Base-by-base conservation (phyloP, 2,888 invertebrate genomes). In the Meghimatium bilineatum region DNA sequence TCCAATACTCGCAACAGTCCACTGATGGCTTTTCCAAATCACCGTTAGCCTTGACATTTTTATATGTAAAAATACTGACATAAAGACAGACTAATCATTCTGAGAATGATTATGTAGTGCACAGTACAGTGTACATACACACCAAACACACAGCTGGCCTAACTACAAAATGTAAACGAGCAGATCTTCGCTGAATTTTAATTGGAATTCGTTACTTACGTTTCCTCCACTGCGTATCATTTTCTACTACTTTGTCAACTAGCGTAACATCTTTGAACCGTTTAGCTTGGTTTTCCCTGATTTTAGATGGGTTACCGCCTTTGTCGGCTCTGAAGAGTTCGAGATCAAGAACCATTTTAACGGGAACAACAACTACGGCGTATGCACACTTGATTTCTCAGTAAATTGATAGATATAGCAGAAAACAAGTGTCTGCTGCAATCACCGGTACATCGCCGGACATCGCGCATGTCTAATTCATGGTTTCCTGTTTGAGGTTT, bases 271-370 rank as follows among this genome's bases (percentile, higher is more conserved):
- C 98, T 95, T 98, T 98, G 93, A 96, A 99, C 63, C 99, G 95
- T 92, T 97, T 97, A 78, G 95, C 96, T 93, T 99, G 99, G 93
- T 98, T 99, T 91, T 98, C 96, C 20, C 97, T 96, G 85, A 99
- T 96, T 93, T 96, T 96, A 76, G 97, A 96, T 5, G 98, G 97
- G 94, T 98, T 96, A 80, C 97, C 97, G 76, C 99, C 99, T 94
- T 99, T 99, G 91, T 99, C 99, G 32, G 96, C 95, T 82, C 99
- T 97, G 93, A 99, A 99, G 83, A 98, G 94, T 94, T 99, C 99
- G 90, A 99, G 95, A 94, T 99, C 99, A 82, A 99, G 95, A 87
- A 99, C 99, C 99, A 99, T 99, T 88, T 89, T 91, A 34, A 23
- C 5, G 23, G 5, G 26, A 74, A 32, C 29, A 32, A 20, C 29